Base-by-base conservation (phyloP, 1,140 invertebrate species). In the Camponotus vicinus region DNA sequence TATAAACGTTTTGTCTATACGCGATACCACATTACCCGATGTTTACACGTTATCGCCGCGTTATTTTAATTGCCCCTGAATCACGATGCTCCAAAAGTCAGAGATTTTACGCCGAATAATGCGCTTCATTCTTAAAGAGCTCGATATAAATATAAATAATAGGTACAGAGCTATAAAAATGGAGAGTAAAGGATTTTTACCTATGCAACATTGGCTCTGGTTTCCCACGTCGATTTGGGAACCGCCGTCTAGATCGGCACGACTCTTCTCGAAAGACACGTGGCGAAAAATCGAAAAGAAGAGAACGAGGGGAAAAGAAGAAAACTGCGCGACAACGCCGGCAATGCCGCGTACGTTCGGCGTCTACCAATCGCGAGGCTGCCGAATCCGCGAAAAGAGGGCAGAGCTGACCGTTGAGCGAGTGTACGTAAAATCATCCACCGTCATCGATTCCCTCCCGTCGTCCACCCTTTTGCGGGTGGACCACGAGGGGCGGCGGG, bases 391-490 rank as follows among this genome's bases (percentile, higher is more conserved):
- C 91, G 93, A 63, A 89, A 92, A 88, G 92, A 92, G 70, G 90
- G 92, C 85, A 73, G 89, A 88, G 86, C 85, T 82, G 90, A 89
- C 78, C 89, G 89, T 77, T 82, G 83, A 82, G 86, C 83, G 79
- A 90, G 89, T 91, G 76, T 88, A 91, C 88, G 89, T 89, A 92
- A 92, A 93, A 93, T 93, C 92, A 93, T 93, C 91, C 75, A 92
- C 91, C 92, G 90, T 93, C 92, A 93, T 93, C 92, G 92, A 93
- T 92, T 91, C 91, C 87, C 90, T 92, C 88, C 86, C 87, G 87
- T 88, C 82, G 89, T 88, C 87, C 90, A 91, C 87, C 89, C 89
- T 90, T 89, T 90, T 87, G 88, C 77, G 87, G 89, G 85, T 89
- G 88, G 89, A 78, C 85, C 85, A 89, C 86, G 86, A 86, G 79